Evolutionary conservation across 2,113 vertebrate species (phyloP).

Genomic region (Oncorhynchus kisutch): DNA sequence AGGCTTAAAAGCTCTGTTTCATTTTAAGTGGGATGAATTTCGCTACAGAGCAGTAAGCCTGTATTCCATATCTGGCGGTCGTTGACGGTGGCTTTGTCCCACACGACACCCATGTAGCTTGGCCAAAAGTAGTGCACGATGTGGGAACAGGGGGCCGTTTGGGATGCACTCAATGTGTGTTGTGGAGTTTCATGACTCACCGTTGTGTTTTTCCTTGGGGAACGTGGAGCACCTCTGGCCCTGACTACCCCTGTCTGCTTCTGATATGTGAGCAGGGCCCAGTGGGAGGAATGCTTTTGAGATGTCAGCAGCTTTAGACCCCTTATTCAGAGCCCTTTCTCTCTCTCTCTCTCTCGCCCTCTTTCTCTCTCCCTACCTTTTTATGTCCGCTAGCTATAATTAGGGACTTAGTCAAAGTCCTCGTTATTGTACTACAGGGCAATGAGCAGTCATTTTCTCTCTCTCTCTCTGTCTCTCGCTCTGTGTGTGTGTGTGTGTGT

Average conservation of each 20-base stretch:
- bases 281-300: slow-evolving; percentile 46
- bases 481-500: background rate
- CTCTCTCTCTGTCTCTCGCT: background rate
- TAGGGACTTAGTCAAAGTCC: slow-evolving; percentile 22
- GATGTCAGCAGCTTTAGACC: slow-evolving; percentile 56
- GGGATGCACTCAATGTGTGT: too few species aligned
- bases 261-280: slow-evolving; percentile 42
- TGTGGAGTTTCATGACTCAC: too few species aligned
- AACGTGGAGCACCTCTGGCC: slow-evolving; percentile 17
- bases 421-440: slow-evolving; percentile 9
- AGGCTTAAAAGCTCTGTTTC: too few species aligned
- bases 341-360: background rate
- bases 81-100: too few species aligned
- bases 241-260: slow-evolving; percentile 14
- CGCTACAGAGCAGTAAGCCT: too few species aligned
- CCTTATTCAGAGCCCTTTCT: slow-evolving; percentile 24
- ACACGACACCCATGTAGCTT: too few species aligned
- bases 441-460: background rate
- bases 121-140: too few species aligned
- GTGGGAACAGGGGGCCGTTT: too few species aligned
- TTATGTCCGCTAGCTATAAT: slow-evolving; percentile 24
- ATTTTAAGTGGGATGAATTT: too few species aligned
- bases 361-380: background rate
- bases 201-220: background rate
- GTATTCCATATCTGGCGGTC: too few species aligned